Percentiles rank a stretch among this genome's conserved stretches.
Evolutionary conservation across 2,797 vertebrate genomes (phyloP).

Genomic region (Melanotaenia nigrans): DNA sequence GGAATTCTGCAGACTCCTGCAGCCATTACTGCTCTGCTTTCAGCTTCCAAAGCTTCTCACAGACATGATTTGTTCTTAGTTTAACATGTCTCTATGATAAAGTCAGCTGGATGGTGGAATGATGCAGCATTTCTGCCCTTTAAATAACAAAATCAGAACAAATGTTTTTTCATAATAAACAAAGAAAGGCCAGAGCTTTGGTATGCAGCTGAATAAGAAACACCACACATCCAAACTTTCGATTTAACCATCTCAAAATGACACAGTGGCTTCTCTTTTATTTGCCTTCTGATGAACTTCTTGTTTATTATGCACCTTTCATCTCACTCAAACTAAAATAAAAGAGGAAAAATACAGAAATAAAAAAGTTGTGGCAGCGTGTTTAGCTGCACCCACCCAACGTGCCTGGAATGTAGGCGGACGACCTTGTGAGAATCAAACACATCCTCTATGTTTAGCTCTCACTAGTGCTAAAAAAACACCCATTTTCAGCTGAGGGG

Average conservation of each 20-base stretch:
- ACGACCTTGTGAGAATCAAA: conserved; percentile 72
- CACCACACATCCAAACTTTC: conserved; percentile 6
- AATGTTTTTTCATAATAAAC: conserved; percentile 21
- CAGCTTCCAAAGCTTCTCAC: conserved; percentile 26
- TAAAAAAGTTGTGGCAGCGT: conserved; percentile 45
- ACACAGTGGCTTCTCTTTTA: conserved; percentile 8
- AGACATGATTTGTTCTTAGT: conserved; percentile 36
- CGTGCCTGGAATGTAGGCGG: conserved; percentile 70
- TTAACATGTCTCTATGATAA: conserved; percentile 29
- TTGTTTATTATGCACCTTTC: conserved; percentile 58
- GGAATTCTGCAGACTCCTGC: conserved; percentile 30
- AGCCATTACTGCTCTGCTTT: conserved; percentile 6
- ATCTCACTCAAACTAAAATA: conserved; percentile 36
- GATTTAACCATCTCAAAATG: conserved; percentile 27
- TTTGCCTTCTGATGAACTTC: conserved; percentile 39
- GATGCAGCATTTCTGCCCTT: conserved; percentile 18
- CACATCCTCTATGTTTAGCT: conserved; percentile 49
- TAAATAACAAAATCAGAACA: conserved; percentile 41
- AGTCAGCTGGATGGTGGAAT: conserved; percentile 29
- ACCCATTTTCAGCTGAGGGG: conserved; percentile 49
- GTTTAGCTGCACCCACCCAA: conserved; percentile 56
- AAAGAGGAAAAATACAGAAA: background rate
- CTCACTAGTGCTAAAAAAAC: conserved; percentile 66
- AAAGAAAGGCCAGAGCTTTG: conserved; percentile 4
- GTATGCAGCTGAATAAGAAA: conserved; percentile 19